These are phyloP conservation scores for Spinibarbus caldwelli DNA, from an alignment of 2,797 vertebrate species.

Conservation along the genomic window DNA sequence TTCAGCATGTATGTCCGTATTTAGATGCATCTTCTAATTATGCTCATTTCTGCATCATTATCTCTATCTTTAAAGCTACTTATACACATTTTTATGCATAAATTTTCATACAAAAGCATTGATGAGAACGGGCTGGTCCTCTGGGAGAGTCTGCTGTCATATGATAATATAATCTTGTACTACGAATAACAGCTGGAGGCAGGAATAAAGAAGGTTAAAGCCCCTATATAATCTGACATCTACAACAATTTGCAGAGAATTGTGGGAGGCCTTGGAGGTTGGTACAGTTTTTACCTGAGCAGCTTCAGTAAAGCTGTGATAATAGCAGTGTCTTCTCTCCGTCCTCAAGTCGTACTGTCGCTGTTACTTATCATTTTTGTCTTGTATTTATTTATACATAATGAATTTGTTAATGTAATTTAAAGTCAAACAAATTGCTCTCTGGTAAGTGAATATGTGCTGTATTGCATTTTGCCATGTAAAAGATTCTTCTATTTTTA, in stretches of 20 bases:
- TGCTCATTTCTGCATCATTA: conserved; percentile 25
- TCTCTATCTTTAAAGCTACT: conserved; percentile 17
- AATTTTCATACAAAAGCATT: background rate
- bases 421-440: background rate
- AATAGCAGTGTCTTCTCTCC: background rate
- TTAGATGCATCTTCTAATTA: conserved; percentile 11
- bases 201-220: conserved; percentile 35
- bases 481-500: no score
- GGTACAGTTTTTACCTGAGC: conserved; percentile 9
- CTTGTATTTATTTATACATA: no score
- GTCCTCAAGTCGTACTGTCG: background rate
- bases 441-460: background rate
- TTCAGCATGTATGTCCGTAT: background rate
- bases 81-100: conserved; percentile 2
- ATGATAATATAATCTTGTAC: conserved; percentile 31
- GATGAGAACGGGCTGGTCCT: conserved; percentile 1
- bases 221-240: conserved; percentile 37
- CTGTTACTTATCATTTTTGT: background rate
- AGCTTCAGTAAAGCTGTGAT: conserved; percentile 25
- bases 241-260: conserved; percentile 29
- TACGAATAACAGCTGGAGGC: conserved; percentile 23
- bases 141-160: conserved; percentile 36
- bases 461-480: no score
- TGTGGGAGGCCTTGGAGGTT: conserved; percentile 21
- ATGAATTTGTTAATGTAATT: background rate